Conservation (phyloP, 2,888 invertebrate species). For the Chrysodeixis includens region DNA sequence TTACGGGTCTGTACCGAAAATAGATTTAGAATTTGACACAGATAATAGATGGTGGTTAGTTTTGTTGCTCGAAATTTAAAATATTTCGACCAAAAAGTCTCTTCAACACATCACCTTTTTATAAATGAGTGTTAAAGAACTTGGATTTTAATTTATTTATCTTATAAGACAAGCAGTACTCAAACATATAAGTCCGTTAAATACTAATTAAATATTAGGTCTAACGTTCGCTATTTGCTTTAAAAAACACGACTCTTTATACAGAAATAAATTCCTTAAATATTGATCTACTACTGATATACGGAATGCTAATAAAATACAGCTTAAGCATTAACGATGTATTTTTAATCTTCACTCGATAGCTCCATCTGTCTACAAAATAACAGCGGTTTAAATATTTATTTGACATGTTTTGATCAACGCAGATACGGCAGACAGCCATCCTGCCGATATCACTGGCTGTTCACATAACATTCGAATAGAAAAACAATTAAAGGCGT, state of each 20-base stretch:
- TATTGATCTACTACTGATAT: neutral
- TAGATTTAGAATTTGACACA: neutral
- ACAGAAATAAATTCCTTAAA: too few relatives aligned
- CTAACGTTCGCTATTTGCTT: too few relatives aligned
- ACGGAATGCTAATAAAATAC: neutral
- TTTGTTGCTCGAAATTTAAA: neutral
- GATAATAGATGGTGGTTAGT: neutral
- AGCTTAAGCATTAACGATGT: conserved; percentile 10
- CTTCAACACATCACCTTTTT: too few relatives aligned
- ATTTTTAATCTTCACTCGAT: conserved; percentile 44
- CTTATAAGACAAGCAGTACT: too few relatives aligned
- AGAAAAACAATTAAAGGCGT: conserved; percentile 34
- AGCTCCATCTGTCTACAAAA: conserved; percentile 48
- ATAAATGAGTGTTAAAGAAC: too few relatives aligned
- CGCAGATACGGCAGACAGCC: conserved; percentile 57
- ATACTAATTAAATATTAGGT: too few relatives aligned
- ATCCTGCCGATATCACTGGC: conserved; percentile 52
- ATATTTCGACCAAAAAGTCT: too few relatives aligned
- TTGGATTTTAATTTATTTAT: too few relatives aligned
- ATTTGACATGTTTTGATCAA: conserved; percentile 63
- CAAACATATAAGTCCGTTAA: too few relatives aligned
- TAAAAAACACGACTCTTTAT: too few relatives aligned
- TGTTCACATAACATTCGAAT: conserved; percentile 44
- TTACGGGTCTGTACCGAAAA: neutral
- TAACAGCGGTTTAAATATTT: conserved; percentile 54